Base-by-base conservation (phyloP, 1,140 invertebrate genomes). In the Globodera rostochiensis region DNA sequence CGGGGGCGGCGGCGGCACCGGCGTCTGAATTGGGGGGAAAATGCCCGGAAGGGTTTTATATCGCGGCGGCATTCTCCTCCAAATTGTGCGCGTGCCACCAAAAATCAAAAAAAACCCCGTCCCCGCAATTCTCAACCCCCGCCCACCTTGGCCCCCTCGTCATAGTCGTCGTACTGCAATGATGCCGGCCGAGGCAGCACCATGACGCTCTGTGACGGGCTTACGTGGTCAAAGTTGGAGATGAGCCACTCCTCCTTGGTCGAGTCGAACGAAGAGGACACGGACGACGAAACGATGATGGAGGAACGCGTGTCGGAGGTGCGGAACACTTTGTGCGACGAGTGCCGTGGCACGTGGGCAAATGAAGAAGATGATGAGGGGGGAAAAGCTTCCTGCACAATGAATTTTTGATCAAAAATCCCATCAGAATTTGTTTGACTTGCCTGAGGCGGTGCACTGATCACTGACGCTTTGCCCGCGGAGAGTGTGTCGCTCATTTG, bases 221-320 rank as follows among this genome's bases (percentile, higher is more conserved):
- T 11, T 15, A 11, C 21, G 21, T 82, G 81, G 15, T 82, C 81
- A 25, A 82, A 74, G 71, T 60, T 83, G 47, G 83, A 70, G 69
- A 82, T 71, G 45, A 82, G 45, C 46, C 76, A 67, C 66, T 82
- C 81, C 73, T 82, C 81, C 75, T 82, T 82, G 45, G 82, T 46
- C 13, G 81, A 82, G 70, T 82, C 81, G 5, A 82, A 4, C 49
- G 81, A 82, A 15, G 81, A 82, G 49, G 80, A 82, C 47, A 81
- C 69, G 9, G 79, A 80, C 57, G 57, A 60, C 5, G 11, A 15
- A 36, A 36, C 36, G 50, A 71, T 53, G 47, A 80, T 50, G 15
- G 50, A 77, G 67, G 67, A 49, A n/a, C 79, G 67, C 74, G 50
- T 77, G 50, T 80, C 64, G 21, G 76, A 4, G 49, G 64, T 25